Conservation (phyloP, 2,888 invertebrate species). For the Adelphocoris suturalis region DNA sequence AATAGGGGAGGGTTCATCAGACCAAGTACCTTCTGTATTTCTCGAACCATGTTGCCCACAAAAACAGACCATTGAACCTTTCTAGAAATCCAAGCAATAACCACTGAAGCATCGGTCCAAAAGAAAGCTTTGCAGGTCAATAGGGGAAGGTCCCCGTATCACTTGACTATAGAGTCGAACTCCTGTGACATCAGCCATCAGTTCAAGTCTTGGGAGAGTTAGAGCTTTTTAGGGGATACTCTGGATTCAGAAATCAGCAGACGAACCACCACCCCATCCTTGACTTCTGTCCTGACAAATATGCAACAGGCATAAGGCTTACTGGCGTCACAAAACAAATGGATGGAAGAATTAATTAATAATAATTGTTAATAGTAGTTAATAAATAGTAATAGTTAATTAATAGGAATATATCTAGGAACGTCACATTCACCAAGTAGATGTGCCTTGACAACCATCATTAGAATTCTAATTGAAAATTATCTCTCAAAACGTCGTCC, state of each 20-base stretch:
- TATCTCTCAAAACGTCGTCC: constrained; percentile 25
- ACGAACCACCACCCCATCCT: constrained; percentile 42
- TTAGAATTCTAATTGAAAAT: neutral
- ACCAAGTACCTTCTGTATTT: constrained; percentile 59
- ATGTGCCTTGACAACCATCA: neutral
- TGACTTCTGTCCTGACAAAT: constrained; percentile 67
- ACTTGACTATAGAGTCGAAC: constrained; percentile 73
- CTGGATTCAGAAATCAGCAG: constrained; percentile 55
- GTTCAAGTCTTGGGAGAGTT: constrained; percentile 77
- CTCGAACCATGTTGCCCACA: constrained; percentile 70
- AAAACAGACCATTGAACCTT: constrained; percentile 66
- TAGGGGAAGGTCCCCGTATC: neutral
- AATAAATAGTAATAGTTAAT: no score
- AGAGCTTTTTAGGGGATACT: constrained; percentile 72
- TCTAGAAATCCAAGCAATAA: constrained; percentile 69
- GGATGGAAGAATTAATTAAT: constrained; percentile 41
- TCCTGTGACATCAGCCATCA: constrained; percentile 76
- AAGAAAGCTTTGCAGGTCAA: constrained; percentile 12
- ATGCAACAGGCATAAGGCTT: constrained; percentile 67
- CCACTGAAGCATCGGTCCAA: constrained; percentile 73
- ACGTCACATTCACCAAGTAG: constrained; percentile 23
- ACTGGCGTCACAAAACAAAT: constrained; percentile 70
- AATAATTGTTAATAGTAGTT: no score
- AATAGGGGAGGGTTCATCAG: constrained; percentile 70
- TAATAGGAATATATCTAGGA: constrained; percentile 16